Evolutionary conservation across 2,113 vertebrate genomes (phyloP).

Genomic region (Ondatra zibethicus): DNA sequence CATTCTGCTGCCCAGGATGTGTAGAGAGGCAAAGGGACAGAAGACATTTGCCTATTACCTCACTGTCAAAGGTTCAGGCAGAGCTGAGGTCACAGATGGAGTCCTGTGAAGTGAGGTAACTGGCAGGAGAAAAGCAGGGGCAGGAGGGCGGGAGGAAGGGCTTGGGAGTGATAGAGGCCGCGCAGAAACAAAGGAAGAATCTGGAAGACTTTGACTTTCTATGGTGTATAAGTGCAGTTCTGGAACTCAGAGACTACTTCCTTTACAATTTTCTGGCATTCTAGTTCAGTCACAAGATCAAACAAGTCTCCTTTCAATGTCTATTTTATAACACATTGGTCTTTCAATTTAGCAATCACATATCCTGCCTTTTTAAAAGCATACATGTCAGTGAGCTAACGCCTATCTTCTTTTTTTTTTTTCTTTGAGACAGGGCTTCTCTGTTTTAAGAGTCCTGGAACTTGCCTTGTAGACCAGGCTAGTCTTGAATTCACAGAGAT

Average conservation of each 20-base stretch:
- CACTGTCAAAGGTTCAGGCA: neutral
- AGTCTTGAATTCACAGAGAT: neutral
- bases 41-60: slow-evolving; percentile 67
- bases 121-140: neutral
- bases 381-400: neutral
- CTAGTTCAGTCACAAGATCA: neutral
- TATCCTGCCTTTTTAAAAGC: neutral
- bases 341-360: neutral
- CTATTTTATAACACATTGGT: neutral
- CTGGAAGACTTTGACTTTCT: neutral
- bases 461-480: neutral
- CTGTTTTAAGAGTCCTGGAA: neutral
- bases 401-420: neutral
- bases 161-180: neutral
- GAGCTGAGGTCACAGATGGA: neutral
- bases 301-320: slow-evolving; percentile 12
- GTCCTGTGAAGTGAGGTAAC: neutral
- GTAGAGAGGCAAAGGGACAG: slow-evolving; percentile 71
- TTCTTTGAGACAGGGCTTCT: neutral
- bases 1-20: slow-evolving; percentile 57
- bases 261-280: neutral
- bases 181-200: neutral
- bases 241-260: neutral
- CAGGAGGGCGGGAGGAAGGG: neutral
- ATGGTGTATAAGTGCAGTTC: neutral